Base-by-base conservation (phyloP, 2,113 vertebrate species). In the Capreolus pygargus region DNA sequence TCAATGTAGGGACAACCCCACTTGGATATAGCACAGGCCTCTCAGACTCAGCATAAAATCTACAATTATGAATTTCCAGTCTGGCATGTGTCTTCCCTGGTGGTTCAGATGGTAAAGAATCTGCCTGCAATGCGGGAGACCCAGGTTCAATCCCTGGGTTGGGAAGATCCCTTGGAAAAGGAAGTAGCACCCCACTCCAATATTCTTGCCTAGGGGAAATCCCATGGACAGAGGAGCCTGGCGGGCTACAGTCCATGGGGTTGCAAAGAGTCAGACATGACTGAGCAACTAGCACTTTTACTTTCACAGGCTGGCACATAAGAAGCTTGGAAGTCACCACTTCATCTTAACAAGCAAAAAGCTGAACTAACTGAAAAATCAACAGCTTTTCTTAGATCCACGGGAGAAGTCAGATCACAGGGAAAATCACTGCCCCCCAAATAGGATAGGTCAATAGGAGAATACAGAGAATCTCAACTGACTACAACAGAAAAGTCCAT, bases 181-280 rank as follows among this genome's bases (percentile, higher is more conserved):
- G 11, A 74, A 74, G 39, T 23, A 21, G 36, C 67, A 74, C 23
- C 39, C 39, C 39, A 27, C 39, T 76, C 39, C 70, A 76, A 15
- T 27, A 76, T 76, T 76, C 23, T 14, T 43, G 23, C 70, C 23
- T 43, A 43, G 39, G 23, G 70, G 5, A 43, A 76, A 76, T 76
- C 39, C 39, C 70, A 15, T 76, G 39, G 70, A 76, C 70, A 76
- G 70, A 76, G 23, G 25, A 76, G 39, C 39, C 39, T 43, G 70
- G 23, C 0, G 0, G 39, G 11, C 39, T 43, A 76, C 39, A 76
- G 70, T 8, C 23, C 70, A 7, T 43, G 25, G 39, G 39, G 70
- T 15, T 27, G 39, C 70, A 27, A 76, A 76, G 39, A 43, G 6
- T 76, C 25, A 3, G 70, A 76, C 1, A 27, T 1, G 6, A 76